Percentiles rank a stretch among this genome's conserved stretches.
Conservation (phyloP, 2,113 vertebrate species). For the Herpetotheres cachinnans region DNA sequence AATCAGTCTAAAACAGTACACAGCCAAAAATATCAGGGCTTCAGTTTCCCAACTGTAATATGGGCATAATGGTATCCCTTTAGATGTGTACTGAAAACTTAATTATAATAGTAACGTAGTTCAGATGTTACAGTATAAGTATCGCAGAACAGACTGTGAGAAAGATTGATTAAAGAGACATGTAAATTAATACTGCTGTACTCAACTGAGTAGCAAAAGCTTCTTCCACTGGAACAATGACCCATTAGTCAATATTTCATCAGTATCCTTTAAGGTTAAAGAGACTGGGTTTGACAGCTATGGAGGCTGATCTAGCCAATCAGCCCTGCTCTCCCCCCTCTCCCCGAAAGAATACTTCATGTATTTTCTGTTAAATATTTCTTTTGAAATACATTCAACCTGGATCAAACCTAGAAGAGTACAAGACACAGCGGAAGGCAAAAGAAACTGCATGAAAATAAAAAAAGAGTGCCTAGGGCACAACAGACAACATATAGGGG, state of each 20-base stretch:
- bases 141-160: not conserved
- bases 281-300: not conserved
- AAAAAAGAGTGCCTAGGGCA: not conserved
- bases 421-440: not conserved
- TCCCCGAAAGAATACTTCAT: not conserved
- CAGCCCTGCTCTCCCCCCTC: fast-evolving
- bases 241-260: not conserved
- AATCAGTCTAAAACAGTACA: not conserved
- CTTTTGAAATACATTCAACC: not conserved
- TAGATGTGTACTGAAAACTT: not conserved
- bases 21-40: not conserved
- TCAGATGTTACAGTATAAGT: not conserved
- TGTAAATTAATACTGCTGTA: not conserved
- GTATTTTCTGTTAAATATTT: not conserved
- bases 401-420: not conserved
- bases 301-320: not conserved
- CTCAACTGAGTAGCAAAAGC: not conserved
- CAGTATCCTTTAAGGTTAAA: not conserved
- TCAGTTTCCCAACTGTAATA: not conserved
- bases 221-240: not conserved
- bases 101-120: not conserved
- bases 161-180: not conserved
- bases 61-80: not conserved
- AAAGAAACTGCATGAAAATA: not conserved
- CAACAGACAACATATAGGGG: not conserved